These are phyloP conservation scores for Pterocles burchelli DNA, from an alignment of 2,113 vertebrate genomes.

Conservation along the genomic window DNA sequence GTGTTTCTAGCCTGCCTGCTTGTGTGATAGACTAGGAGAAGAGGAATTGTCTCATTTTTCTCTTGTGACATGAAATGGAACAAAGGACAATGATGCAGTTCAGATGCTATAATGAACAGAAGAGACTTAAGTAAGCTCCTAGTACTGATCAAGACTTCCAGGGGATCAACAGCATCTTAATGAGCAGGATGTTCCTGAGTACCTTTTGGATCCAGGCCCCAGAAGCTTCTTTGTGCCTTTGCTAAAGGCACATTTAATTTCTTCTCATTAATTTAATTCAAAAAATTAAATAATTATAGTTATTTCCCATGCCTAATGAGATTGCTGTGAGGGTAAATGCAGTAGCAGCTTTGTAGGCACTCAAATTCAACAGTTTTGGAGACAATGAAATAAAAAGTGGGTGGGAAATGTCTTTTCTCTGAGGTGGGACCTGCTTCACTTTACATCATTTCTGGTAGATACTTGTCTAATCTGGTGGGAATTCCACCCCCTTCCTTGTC, in stretches of 20 bases:
- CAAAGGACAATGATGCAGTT: background rate
- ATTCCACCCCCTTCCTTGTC: background rate
- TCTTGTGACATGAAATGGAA: background rate
- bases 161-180: background rate
- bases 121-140: background rate
- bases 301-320: background rate
- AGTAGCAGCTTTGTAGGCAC: background rate
- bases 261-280: background rate
- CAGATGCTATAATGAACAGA: background rate
- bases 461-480: background rate
- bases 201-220: background rate
- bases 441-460: background rate
- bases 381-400: background rate
- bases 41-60: background rate
- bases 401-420: background rate
- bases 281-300: background rate
- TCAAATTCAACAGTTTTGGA: background rate
- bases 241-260: background rate
- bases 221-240: background rate
- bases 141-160: background rate
- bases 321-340: background rate
- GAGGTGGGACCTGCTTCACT: background rate
- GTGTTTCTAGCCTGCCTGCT: background rate
- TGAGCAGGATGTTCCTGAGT: background rate
- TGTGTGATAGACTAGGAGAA: background rate